A percentile compares a stretch with the other conserved stretches of the same genome.
Conservation (phyloP, 1,140 invertebrate genomes). For the Drosophila prosaltans region DNA sequence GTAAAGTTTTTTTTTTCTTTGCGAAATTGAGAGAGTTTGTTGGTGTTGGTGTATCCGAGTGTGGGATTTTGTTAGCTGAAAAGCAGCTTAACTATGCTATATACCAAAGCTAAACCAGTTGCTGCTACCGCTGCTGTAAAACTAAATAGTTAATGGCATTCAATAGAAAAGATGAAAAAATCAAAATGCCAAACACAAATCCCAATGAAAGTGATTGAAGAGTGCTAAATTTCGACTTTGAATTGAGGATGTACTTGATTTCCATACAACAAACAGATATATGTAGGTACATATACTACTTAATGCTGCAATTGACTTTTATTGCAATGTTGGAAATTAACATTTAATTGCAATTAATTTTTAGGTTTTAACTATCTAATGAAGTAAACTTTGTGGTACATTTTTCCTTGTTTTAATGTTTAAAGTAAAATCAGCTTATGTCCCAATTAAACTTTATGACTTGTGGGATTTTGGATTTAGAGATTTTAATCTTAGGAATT, state of each 20-base stretch:
- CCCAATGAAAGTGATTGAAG: constrained; percentile 17
- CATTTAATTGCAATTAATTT: neutral
- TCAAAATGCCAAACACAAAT: neutral
- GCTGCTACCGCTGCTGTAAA: neutral
- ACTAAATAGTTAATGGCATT: neutral
- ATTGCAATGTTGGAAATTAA: neutral
- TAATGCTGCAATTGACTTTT: neutral
- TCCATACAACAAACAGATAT: too few species aligned
- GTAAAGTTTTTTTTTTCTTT: neutral
- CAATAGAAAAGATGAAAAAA: neutral
- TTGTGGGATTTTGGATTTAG: too few species aligned
- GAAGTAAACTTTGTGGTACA: neutral
- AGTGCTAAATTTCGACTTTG: neutral
- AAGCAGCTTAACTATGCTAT: constrained; percentile 10
- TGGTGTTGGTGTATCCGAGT: neutral
- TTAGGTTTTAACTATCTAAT: neutral
- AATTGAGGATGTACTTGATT: too few species aligned
- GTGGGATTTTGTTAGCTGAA: constrained; percentile 4
- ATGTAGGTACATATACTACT: too few species aligned
- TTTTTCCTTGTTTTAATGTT: neutral
- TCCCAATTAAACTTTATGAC: too few species aligned
- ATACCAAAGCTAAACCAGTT: constrained; percentile 12
- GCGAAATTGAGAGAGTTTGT: neutral
- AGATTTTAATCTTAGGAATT: too few species aligned
- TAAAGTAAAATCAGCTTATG: neutral